A percentile compares a stretch with the other conserved stretches of the same genome.
phyloP scores from a whole-genome alignment of 2,113 vertebrate species.

The Eleginops maclovinus region DNA sequence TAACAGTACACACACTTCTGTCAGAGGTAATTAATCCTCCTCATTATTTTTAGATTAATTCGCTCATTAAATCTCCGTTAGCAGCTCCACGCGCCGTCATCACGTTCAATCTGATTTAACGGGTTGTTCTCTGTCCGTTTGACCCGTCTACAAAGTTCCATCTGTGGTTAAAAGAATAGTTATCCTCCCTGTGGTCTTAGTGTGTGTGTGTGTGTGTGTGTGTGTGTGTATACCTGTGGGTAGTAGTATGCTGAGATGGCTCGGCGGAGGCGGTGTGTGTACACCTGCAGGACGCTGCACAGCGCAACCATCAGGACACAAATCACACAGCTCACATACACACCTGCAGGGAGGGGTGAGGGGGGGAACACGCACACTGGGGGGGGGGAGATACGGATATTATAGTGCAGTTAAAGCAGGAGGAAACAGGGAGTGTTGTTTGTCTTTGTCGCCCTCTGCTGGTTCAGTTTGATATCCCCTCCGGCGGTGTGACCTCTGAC shows the following conservation, averaged over 20 bases:
- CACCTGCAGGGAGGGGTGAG: conserved; percentile 31
- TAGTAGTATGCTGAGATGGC: conserved; percentile 87
- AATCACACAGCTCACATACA: conserved; percentile 70
- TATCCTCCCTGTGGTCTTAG: too few relatives aligned
- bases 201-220: neutral
- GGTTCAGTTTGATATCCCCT: neutral
- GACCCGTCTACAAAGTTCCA: too few relatives aligned
- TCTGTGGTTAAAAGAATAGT: too few relatives aligned
- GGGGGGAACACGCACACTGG: conserved; percentile 61
- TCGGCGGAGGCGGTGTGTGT: conserved; percentile 85
- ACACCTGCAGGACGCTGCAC: conserved; percentile 86
- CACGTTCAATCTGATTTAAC: too few relatives aligned
- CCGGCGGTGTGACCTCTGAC: conserved; percentile 25
- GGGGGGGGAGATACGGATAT: neutral
- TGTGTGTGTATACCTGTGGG: conserved; percentile 85
- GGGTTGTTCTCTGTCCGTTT: too few relatives aligned
- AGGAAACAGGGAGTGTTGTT: neutral
- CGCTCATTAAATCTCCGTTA: too few relatives aligned
- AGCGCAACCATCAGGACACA: conserved; percentile 73
- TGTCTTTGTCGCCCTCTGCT: conserved; percentile 15
- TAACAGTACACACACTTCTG: too few relatives aligned
- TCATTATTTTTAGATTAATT: too few relatives aligned
- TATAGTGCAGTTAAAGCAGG: neutral
- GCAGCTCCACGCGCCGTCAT: too few relatives aligned
- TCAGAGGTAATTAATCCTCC: too few relatives aligned